Percentiles rank a stretch among this genome's conserved stretches.
Evolutionary conservation across 1,140 invertebrate genomes (phyloP).

Genomic region (Drosophila kurseongensis): DNA sequence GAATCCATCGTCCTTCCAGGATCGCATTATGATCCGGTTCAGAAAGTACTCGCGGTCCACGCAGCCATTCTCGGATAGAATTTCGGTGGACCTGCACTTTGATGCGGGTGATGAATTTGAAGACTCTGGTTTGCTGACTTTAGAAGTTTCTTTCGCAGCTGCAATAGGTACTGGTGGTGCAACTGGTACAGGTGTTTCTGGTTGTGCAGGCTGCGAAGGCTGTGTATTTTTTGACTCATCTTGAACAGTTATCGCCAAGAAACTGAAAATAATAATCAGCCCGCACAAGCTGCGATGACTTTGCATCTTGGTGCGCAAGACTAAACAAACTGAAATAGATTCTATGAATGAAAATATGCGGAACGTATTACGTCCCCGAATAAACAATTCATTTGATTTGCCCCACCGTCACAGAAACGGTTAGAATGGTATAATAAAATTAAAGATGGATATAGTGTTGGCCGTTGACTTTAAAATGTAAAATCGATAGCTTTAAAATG

Average conservation of each 20-base stretch:
- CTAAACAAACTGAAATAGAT: not conserved
- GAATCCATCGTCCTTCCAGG: slow-evolving; percentile 31
- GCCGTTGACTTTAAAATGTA: no score
- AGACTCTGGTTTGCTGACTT: not conserved
- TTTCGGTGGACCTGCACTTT: slow-evolving; percentile 22
- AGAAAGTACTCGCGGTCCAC: slow-evolving; percentile 15
- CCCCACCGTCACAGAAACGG: not conserved
- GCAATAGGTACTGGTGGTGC: not conserved
- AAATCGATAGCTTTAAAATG: no score
- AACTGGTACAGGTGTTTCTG: not conserved
- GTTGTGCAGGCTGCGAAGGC: not conserved
- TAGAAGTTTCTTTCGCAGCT: not conserved
- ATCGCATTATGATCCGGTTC: not conserved
- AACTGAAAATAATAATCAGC: not conserved
- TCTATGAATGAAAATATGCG: not conserved
- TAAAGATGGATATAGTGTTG: no score
- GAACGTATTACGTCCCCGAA: not conserved
- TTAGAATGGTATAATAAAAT: not conserved
- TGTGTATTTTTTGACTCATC: not conserved
- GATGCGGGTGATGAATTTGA: not conserved
- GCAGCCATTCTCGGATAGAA: slow-evolving; percentile 37
- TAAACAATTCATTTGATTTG: slow-evolving; percentile 3
- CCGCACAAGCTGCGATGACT: not conserved
- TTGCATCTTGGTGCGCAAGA: not conserved
- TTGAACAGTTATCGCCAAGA: not conserved